A percentile compares a stretch with the other conserved stretches of the same genome.
These are phyloP conservation scores for Vombatus ursinus DNA, from an alignment of 2,113 vertebrate species.

Conservation along the genomic window DNA sequence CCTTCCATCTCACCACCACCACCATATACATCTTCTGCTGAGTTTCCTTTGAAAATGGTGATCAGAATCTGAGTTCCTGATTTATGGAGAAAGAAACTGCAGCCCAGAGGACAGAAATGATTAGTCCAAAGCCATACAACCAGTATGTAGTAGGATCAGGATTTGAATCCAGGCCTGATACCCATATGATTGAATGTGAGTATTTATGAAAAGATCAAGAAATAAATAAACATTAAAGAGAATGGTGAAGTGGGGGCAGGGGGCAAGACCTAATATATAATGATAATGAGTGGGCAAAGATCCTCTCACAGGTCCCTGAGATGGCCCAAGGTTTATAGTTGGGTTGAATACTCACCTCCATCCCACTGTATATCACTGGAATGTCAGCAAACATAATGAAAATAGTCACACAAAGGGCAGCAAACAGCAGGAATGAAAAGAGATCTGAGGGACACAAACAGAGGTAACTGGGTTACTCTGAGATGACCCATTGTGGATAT, in stretches of 20 bases:
- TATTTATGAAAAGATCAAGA: neutral
- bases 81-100: neutral
- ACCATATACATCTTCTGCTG: neutral
- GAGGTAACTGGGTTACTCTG: constrained; percentile 48
- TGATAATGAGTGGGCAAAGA: neutral
- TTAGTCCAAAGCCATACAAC: neutral
- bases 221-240: neutral
- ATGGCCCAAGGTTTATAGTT: neutral
- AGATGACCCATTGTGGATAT: constrained; percentile 53
- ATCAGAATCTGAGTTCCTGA: neutral
- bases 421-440: constrained; percentile 79
- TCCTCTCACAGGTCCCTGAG: neutral
- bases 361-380: constrained; percentile 65
- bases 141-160: neutral
- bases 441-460: constrained; percentile 75
- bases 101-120: neutral
- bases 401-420: constrained; percentile 76
- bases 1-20: neutral
- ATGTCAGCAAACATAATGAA: constrained; percentile 80
- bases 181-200: neutral
- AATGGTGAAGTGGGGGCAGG: neutral
- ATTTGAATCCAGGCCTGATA: neutral
- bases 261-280: neutral
- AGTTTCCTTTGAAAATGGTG: neutral
- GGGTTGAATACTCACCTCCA: constrained; percentile 76